A percentile compares a stretch with the other conserved stretches of the same genome.
phyloP scores from a whole-genome alignment of 2,888 invertebrate species.

The Platycheirus rosarum region DNA sequence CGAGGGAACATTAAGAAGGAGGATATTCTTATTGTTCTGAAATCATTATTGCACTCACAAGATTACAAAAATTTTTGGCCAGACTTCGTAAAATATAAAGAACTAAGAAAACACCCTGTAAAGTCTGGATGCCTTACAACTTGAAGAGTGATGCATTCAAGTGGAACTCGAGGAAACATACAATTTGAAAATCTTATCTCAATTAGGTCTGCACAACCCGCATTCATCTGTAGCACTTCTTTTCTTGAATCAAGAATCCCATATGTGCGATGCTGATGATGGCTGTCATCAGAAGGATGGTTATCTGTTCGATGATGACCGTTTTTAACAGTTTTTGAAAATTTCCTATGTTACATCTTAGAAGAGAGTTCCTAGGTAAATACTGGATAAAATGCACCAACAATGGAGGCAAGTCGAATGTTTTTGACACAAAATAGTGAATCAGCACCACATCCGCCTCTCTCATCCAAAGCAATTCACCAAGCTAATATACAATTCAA shows the following conservation, averaged over 20 bases:
- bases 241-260: slow-evolving; percentile 24
- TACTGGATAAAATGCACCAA: neutral
- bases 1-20: too few relatives aligned
- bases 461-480: neutral
- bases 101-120: slow-evolving; percentile 14
- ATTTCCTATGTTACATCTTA: neutral
- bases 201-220: slow-evolving; percentile 42
- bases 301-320: slow-evolving; percentile 5
- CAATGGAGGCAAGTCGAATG: slow-evolving; percentile 3
- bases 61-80: too few relatives aligned
- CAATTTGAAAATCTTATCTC: slow-evolving; percentile 45
- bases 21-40: too few relatives aligned
- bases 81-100: too few relatives aligned
- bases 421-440: slow-evolving; percentile 2
- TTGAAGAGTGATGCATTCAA: slow-evolving; percentile 38
- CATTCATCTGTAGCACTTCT: slow-evolving; percentile 17
- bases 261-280: slow-evolving; percentile 19
- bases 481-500: slow-evolving; percentile 51
- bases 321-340: slow-evolving; percentile 18
- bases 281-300: slow-evolving; percentile 23
- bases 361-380: neutral
- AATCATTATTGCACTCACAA: too few relatives aligned
- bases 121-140: slow-evolving; percentile 6
- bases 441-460: neutral
- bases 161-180: slow-evolving; percentile 43